Evolutionary conservation across 2,113 vertebrate species (phyloP).

Genomic region (Alosa alosa): DNA sequence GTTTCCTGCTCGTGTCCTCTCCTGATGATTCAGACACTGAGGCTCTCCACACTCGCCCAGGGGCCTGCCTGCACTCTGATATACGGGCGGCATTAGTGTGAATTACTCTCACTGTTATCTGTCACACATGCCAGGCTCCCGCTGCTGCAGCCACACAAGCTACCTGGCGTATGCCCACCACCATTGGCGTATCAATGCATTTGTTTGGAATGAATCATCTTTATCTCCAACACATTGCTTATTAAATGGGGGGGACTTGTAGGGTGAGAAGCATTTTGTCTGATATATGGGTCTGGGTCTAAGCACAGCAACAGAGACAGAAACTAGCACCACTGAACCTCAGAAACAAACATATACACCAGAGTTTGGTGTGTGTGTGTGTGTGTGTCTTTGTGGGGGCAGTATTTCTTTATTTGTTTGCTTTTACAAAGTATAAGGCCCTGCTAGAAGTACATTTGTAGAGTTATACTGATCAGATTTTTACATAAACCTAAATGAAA

Average conservation of each 20-base stretch:
- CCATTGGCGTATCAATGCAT: conserved; percentile 18
- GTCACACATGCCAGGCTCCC: conserved; percentile 34
- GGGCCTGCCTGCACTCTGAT: conserved; percentile 22
- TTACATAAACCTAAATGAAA: too few species aligned
- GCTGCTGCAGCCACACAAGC: conserved; percentile 28
- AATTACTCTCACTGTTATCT: conserved; percentile 42
- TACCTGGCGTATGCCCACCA: conserved; percentile 29
- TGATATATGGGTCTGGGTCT: conserved; percentile 21
- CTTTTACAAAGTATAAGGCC: too few species aligned
- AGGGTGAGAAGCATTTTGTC: conserved; percentile 17
- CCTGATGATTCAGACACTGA: not conserved
- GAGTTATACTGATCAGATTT: too few species aligned
- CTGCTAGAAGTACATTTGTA: too few species aligned
- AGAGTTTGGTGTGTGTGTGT: not conserved
- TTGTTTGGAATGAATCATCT: conserved; percentile 40
- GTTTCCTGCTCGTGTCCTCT: not conserved
- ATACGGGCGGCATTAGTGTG: conserved; percentile 41
- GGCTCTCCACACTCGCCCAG: conserved; percentile 13
- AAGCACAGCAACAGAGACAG: not conserved
- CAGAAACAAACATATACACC: not conserved
- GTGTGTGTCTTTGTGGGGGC: too few species aligned
- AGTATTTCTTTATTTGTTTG: too few species aligned
- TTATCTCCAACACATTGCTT: conserved; percentile 38
- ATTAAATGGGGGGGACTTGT: conserved; percentile 36
- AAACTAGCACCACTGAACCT: not conserved